Evolutionary conservation across 2,888 invertebrate species (phyloP).

Genomic region (Ischnura elegans): DNA sequence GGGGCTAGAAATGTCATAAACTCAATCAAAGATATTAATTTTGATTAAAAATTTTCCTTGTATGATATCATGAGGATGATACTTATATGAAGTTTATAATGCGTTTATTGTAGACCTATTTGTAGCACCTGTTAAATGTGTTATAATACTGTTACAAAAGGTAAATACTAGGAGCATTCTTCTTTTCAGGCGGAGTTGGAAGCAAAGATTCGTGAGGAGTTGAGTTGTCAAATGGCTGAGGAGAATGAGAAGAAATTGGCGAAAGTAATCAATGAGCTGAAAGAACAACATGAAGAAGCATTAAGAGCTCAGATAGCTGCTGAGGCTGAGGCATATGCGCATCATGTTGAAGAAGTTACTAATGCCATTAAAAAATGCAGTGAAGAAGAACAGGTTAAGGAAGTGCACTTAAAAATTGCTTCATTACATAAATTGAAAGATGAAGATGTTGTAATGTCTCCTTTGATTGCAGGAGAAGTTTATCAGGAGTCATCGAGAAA

Average conservation of each 20-base stretch:
- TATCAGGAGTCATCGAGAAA: background rate
- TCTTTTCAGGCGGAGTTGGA: constrained; percentile 47
- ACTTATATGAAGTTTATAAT: background rate
- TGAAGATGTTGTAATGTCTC: background rate
- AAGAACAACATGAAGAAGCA: background rate
- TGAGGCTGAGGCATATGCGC: background rate
- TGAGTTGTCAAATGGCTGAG: background rate
- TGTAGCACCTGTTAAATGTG: background rate
- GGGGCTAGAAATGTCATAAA: background rate
- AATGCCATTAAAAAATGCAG: constrained; percentile 43
- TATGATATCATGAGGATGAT: no score
- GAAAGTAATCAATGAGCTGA: constrained; percentile 21
- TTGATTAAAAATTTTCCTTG: no score
- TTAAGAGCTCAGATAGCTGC: background rate
- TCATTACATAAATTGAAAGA: no score
- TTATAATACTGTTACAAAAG: background rate
- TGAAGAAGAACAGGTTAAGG: constrained; percentile 3
- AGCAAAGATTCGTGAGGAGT: constrained; percentile 12
- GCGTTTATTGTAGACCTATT: background rate
- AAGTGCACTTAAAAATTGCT: background rate
- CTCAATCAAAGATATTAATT: no score
- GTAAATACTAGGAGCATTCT: background rate
- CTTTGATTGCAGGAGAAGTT: constrained; percentile 56
- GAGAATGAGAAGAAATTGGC: constrained; percentile 52
- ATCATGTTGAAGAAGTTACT: constrained; percentile 41